These are phyloP conservation scores for Pithys albifrons DNA, from an alignment of 2,113 vertebrate genomes.

Conservation along the genomic window DNA sequence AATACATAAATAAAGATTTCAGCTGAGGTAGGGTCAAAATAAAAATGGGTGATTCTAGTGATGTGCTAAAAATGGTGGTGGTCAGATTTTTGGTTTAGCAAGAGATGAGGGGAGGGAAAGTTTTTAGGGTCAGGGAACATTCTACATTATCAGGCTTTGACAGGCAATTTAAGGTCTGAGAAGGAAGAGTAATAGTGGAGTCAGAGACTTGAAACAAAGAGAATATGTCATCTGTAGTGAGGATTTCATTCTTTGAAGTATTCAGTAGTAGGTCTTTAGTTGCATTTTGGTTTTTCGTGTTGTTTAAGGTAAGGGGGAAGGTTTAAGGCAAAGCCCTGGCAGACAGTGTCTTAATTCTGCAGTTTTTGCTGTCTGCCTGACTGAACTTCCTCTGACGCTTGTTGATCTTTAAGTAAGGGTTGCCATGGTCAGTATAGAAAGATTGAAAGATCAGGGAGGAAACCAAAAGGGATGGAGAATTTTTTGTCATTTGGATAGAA, in stretches of 20 bases:
- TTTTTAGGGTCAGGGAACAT: slow-evolving; percentile 30
- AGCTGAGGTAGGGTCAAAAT: slow-evolving; percentile 16
- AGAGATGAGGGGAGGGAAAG: not conserved
- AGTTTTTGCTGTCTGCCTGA: not conserved
- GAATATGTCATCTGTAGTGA: slow-evolving; percentile 2
- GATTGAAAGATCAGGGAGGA: not conserved
- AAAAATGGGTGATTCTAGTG: slow-evolving; percentile 10
- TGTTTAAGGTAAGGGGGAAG: not conserved
- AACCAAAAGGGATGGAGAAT: not conserved
- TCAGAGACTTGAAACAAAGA: slow-evolving; percentile 23
- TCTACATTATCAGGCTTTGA: slow-evolving; percentile 1
- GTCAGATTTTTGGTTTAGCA: slow-evolving; percentile 19
- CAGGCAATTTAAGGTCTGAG: slow-evolving; percentile 50
- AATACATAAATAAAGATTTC: slow-evolving; percentile 49
- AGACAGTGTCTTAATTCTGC: not conserved
- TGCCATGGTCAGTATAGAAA: not conserved
- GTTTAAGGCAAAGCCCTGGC: not conserved
- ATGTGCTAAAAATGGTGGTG: not conserved
- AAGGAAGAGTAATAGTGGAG: slow-evolving; percentile 12
- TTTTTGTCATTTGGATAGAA: not conserved
- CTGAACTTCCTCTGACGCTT: not conserved
- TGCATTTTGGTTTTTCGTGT: not conserved
- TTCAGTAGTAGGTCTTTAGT: not conserved
- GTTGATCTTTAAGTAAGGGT: not conserved
- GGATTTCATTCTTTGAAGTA: slow-evolving; percentile 5